Evolutionary conservation across 2,113 vertebrate species (phyloP), one percentile per base, ranked within the genome.

Genomic region (Apodemus sylvaticus): DNA sequence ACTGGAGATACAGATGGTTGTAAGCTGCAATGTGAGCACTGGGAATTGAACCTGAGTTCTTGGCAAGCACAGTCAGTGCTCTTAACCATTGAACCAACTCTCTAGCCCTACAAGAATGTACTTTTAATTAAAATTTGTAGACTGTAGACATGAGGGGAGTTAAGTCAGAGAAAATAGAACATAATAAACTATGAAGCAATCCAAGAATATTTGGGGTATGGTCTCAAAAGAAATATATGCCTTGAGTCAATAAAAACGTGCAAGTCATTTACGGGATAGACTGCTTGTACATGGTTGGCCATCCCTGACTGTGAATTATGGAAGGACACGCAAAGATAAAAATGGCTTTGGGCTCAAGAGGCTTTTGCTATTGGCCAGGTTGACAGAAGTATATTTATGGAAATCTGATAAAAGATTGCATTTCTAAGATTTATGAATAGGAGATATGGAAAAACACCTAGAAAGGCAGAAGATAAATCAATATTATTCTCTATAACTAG

Each of bases 361-460:
- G 10, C 10, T 93, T 96, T 95, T 91, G 66, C 89, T 90, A 88
- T 70, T 79, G 70, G 89, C 62, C 82, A 77, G 76, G 26, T 89
- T 64, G 68, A 64, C n/a, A 20, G 11, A 58, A n/a, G 5, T 20
- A 4, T 55, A 31, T 90, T 62, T 77, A 36, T 91, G 87, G 34
- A 53, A 70, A 93, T 89, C n/a, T 92, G 22, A 77, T 39, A 66
- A 48, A 94, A 86, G 53, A 73, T 6, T 82, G 34, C 60, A 34
- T 93, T 94, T 85, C 89, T 92, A 31, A 36, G 45, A 34, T 39
- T 91, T 71, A 39, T 62, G 91, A 66, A 90, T 78, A 24, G 36
- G 3, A 36, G 48, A 79, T 31, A 12, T 60, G 93, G 76, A 77
- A 94, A 81, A 87, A 34, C 73, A 86, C 36, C 73, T 29, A 86